phyloP scores from a whole-genome alignment of 2,113 vertebrate genomes.

The Harpagus bidentatus region DNA sequence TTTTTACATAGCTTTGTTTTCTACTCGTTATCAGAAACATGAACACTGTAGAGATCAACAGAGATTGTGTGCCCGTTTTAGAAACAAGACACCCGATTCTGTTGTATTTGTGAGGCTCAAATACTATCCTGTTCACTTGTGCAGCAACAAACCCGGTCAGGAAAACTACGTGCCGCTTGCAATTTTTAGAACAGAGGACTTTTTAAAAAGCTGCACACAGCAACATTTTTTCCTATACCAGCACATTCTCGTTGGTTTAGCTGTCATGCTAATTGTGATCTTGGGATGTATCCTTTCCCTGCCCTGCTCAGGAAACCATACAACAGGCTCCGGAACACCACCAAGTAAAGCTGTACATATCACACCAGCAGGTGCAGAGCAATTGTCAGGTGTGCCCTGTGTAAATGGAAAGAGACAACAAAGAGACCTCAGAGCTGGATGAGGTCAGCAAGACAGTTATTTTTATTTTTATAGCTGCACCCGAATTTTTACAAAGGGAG shows the following conservation, averaged over 20 bases:
- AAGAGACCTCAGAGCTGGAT: background rate
- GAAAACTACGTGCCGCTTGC: background rate
- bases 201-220: slow-evolving; percentile 24
- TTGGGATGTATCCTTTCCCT: background rate
- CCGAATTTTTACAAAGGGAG: background rate
- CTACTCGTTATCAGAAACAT: background rate
- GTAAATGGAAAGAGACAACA: background rate
- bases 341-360: background rate
- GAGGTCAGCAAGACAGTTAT: background rate
- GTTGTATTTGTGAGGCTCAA: background rate
- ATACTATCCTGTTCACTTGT: background rate
- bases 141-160: background rate
- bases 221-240: slow-evolving; percentile 40
- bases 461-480: background rate
- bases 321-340: background rate
- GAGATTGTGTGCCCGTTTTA: background rate
- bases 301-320: background rate
- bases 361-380: background rate
- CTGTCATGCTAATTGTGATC: background rate
- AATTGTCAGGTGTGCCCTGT: background rate
- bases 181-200: slow-evolving; percentile 28
- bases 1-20: background rate
- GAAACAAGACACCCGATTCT: background rate
- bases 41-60: background rate
- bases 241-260: background rate